These are phyloP conservation scores for Progne subis DNA, from an alignment of 2,113 vertebrate genomes.

Conservation along the genomic window DNA sequence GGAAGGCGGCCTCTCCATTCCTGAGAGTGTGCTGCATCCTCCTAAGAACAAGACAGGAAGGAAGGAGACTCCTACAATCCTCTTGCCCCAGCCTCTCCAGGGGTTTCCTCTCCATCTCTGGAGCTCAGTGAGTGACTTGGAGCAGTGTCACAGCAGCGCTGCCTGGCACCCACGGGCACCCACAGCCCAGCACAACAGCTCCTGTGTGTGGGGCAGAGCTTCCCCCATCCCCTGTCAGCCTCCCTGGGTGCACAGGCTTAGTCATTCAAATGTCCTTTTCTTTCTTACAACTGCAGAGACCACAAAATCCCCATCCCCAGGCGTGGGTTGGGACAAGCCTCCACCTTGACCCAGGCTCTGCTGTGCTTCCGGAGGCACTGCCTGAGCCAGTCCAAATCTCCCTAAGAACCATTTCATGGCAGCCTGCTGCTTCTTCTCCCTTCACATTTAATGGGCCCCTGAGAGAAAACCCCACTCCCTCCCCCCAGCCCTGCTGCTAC, in stretches of 20 bases:
- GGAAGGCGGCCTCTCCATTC: background rate
- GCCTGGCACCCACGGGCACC: no score
- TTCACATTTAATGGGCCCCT: background rate
- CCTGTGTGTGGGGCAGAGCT: background rate
- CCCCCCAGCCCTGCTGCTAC: background rate
- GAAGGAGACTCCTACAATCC: constrained; percentile 3
- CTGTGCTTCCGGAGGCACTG: background rate
- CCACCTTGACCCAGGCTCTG: background rate
- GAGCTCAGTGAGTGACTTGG: background rate
- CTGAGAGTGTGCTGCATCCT: background rate
- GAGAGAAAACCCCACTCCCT: background rate
- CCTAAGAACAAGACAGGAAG: background rate
- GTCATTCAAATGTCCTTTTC: background rate
- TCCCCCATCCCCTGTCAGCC: background rate
- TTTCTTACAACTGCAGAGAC: background rate
- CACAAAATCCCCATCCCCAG: background rate
- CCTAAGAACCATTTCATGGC: background rate
- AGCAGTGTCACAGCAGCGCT: background rate
- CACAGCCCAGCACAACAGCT: background rate
- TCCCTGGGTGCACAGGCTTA: background rate
- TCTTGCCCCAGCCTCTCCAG: background rate
- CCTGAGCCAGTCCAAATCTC: background rate
- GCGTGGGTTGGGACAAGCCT: background rate
- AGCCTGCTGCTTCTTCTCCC: background rate
- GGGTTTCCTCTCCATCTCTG: background rate